phyloP scores from a whole-genome alignment of 2,797 vertebrate species.

The Melanotaenia trifasciata region DNA sequence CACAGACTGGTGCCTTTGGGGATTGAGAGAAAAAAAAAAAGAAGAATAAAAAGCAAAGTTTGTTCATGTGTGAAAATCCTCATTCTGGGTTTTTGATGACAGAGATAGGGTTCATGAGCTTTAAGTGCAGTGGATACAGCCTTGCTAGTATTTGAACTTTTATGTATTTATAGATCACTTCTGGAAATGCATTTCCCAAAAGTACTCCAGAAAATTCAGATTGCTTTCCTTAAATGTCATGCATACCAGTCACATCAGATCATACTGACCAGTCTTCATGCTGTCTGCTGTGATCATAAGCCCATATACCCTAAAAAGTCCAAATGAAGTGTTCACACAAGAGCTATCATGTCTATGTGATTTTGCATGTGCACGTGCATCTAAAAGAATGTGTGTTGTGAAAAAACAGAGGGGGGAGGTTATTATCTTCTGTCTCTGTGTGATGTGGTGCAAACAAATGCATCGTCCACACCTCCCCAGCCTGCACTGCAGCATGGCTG shows the following conservation, averaged over 20 bases:
- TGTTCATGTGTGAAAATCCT: slow-evolving; percentile 66
- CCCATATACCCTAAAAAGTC: slow-evolving; percentile 21
- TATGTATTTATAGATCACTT: neutral
- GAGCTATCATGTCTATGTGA: slow-evolving; percentile 18
- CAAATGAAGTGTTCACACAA: slow-evolving; percentile 45
- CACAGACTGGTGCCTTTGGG: slow-evolving; percentile 42
- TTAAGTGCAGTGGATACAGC: slow-evolving; percentile 9
- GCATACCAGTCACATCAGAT: neutral
- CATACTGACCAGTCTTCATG: no score
- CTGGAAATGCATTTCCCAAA: neutral
- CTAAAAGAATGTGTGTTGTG: slow-evolving; percentile 20
- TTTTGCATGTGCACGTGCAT: slow-evolving; percentile 4
- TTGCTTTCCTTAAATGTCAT: slow-evolving; percentile 1
- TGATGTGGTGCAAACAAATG: slow-evolving; percentile 66
- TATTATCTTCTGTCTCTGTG: slow-evolving; percentile 55
- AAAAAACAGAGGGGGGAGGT: slow-evolving; percentile 27
- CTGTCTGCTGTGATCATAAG: slow-evolving; percentile 23
- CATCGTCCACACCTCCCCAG: slow-evolving; percentile 28
- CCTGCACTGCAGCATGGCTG: slow-evolving; percentile 41
- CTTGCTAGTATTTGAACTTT: slow-evolving; percentile 1
- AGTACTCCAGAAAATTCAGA: neutral
- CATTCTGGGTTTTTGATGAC: slow-evolving; percentile 37
- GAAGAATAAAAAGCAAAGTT: slow-evolving; percentile 41
- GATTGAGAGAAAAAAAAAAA: slow-evolving; percentile 19
- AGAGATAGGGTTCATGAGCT: slow-evolving; percentile 32